Percentiles rank a stretch among this genome's conserved stretches.
These are phyloP conservation scores for Remorina albescens DNA, from an alignment of 2,797 vertebrate species.

Conservation along the genomic window DNA sequence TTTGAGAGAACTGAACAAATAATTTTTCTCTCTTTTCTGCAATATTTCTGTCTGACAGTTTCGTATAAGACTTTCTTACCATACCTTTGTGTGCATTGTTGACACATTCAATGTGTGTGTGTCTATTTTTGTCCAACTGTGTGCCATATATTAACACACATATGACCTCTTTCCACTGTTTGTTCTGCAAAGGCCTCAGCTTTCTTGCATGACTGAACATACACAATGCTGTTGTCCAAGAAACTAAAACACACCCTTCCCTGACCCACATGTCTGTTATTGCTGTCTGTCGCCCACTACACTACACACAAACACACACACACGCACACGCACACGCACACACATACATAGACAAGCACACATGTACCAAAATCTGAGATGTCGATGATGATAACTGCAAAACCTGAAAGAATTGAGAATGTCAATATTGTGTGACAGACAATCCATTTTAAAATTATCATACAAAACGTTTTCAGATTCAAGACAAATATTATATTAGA, in stretches of 20 bases:
- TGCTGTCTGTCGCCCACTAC: constrained; percentile 50
- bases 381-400: not conserved
- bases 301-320: too few species aligned
- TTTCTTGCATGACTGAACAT: constrained; percentile 66
- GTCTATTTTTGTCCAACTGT: constrained; percentile 19
- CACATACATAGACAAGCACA: constrained; percentile 26
- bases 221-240: constrained; percentile 58
- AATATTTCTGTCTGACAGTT: constrained; percentile 36
- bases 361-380: not conserved
- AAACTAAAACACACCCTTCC: constrained; percentile 48
- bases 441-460: not conserved
- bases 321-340: too few species aligned
- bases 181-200: constrained; percentile 41
- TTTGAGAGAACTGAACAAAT: constrained; percentile 34
- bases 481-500: not conserved
- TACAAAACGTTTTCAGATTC: not conserved
- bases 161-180: constrained; percentile 58
- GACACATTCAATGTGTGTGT: not conserved
- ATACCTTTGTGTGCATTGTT: constrained; percentile 31
- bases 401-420: not conserved
- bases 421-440: not conserved
- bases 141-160: constrained; percentile 34
- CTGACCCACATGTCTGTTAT: constrained; percentile 68
- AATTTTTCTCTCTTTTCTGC: constrained; percentile 18
- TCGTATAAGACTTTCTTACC: constrained; percentile 36